Evolutionary conservation across 2,888 invertebrate species (phyloP), one percentile per base, ranked within the genome.

Genomic region (Phengaris alcon): DNA sequence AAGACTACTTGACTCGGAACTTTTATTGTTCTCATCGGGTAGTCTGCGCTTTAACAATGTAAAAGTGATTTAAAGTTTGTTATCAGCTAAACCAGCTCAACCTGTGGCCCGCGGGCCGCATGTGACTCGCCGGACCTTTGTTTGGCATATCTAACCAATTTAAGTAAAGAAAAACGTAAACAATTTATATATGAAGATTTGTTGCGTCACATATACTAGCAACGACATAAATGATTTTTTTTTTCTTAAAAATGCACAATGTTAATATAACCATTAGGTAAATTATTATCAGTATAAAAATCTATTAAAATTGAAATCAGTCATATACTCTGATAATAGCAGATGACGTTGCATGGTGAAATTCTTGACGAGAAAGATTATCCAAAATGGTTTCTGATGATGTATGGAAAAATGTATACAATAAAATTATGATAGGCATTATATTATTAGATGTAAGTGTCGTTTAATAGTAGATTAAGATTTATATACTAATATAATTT

Each of bases 391-490:
- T 52, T 72, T 35, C 15, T 35, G 48, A 22, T 48, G 22, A 70
- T 52, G 35, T 52, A 72, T 35, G 51, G 15, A 48, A 52, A 68
- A 72, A 35, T 72, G 54, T 72, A 72, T 54, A 72, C 72, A 72
- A 54, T 72, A 54, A 72, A 72, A 35, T 52, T 52, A 72, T 52
- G 1, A 35, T 72, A 52, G 15, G 7, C 13, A 54, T 54, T 84
- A 80, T 83, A 81, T 83, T 83, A 81, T 85, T 87, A 84, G 91
- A 91, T 89, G 52, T 68, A 72, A 72, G 72, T 54, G 72, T 72
- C 72, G 72, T 72, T 15, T 12, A 51, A 54, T 22, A 22, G 9
- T 51, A 72, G 6, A 35, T 54, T 91, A 91, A 91, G 86, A 85
- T 84, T 84, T 79, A 86, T 90, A 90, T 92, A 91, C 52, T 54